Evolutionary conservation across 37 sponge, comb jelly and placozoan species (phyloP).

Genomic region (Beroe forskalii): DNA sequence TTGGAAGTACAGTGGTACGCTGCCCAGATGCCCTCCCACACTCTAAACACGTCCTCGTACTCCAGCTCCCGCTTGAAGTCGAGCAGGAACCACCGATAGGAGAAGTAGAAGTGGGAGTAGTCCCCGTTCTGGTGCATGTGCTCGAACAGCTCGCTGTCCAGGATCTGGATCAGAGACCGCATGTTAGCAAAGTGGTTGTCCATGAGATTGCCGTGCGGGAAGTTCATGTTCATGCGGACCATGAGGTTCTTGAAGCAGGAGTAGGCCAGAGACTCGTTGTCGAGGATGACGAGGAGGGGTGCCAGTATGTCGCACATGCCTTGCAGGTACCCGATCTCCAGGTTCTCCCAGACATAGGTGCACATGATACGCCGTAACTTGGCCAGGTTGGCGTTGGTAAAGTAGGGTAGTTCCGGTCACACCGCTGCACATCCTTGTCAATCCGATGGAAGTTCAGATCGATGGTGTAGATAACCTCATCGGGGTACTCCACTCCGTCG

Average conservation of each 20-base stretch:
- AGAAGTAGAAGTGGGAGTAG: constrained; percentile 84
- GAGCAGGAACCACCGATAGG: constrained; percentile 91
- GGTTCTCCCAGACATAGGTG: constrained; percentile 83
- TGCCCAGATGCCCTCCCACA: constrained; percentile 87
- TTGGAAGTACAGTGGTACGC: constrained; percentile 69
- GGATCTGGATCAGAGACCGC: constrained; percentile 71
- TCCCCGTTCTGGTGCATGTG: constrained; percentile 76
- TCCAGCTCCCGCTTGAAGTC: constrained; percentile 90
- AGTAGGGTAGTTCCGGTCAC: constrained; percentile 84
- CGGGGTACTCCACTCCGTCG: constrained; percentile 58
- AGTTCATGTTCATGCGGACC: constrained; percentile 64
- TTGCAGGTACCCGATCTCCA: constrained; percentile 77
- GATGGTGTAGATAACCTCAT: background rate
- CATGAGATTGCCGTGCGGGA: constrained; percentile 20
- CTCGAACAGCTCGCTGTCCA: constrained; percentile 86
- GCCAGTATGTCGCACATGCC: constrained; percentile 97
- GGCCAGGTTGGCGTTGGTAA: constrained; percentile 25
- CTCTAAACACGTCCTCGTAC: constrained; percentile 80
- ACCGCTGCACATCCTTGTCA: constrained; percentile 93
- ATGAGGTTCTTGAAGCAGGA: constrained; percentile 64
- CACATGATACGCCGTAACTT: constrained; percentile 38
- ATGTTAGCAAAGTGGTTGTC: constrained; percentile 61
- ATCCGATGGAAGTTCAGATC: constrained; percentile 69
- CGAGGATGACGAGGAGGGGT: constrained; percentile 84
- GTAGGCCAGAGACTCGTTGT: constrained; percentile 68